Conservation (phyloP, 2,113 vertebrate species). For the Edolisoma coerulescens region DNA sequence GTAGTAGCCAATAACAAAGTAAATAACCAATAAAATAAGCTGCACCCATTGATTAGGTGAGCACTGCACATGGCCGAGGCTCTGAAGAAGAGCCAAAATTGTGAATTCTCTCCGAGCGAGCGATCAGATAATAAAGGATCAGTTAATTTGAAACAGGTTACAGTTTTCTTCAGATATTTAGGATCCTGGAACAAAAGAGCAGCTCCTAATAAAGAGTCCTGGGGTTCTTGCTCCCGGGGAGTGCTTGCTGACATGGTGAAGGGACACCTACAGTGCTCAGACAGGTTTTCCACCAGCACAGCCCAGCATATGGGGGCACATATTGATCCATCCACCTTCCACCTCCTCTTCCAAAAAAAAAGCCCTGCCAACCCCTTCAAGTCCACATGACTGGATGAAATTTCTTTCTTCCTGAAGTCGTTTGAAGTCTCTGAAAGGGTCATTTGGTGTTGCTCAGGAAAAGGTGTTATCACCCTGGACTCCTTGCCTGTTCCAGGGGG, state of each 20-base stretch:
- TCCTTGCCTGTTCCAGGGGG: neutral
- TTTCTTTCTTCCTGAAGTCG: neutral
- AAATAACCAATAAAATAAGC: neutral
- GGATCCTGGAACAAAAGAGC: neutral
- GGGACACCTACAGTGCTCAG: neutral
- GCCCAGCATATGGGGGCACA: neutral
- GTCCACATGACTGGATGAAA: neutral
- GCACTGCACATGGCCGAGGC: neutral
- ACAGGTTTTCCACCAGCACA: neutral
- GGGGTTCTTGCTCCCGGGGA: neutral
- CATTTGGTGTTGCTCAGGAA: neutral
- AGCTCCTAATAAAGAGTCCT: neutral
- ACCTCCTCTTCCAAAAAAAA: neutral
- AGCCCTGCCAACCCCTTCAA: neutral
- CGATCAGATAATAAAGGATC: constrained; percentile 17
- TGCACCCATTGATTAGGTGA: neutral
- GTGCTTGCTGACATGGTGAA: neutral
- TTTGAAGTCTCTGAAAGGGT: constrained; percentile 10
- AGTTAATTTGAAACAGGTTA: constrained; percentile 14
- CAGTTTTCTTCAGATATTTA: neutral
- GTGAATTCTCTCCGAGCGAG: neutral
- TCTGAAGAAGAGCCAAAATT: constrained; percentile 1
- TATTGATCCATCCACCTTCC: neutral
- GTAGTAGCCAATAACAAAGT: neutral
- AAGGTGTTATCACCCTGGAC: neutral